Base-by-base conservation (phyloP, 2,888 invertebrate genomes). In the Monopis laevigella region DNA sequence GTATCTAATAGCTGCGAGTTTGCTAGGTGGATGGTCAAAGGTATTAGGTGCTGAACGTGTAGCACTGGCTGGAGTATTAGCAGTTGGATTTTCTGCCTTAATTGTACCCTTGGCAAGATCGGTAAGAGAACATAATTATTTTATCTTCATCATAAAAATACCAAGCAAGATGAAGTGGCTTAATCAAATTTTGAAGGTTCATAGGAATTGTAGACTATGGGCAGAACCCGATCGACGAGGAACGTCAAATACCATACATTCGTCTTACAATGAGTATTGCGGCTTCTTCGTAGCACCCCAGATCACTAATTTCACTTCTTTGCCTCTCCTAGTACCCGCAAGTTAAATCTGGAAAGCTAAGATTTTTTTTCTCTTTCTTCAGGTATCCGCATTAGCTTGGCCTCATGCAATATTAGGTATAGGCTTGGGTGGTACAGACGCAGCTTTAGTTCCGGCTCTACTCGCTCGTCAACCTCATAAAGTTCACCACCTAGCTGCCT, bases 341-440 rank as follows among this genome's bases (percentile, higher is more conserved):
- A n/a, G n/a, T n/a, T n/a, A n/a, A n/a, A n/a, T n/a, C n/a, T n/a
- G n/a, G n/a, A n/a, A n/a, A n/a, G n/a, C n/a, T n/a, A n/a, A n/a
- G n/a, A 14, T 34, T 14, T 10, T 8, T 8, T 34, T 17, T 18
- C 2, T 16, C 7, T 46, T 45, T 21, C 21, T 8, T 43, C 52
- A 64, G 59, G 59, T 69, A 50, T 45, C 51, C 26, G 54, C 46
- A 45, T 55, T 73, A 51, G 62, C 58, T 40, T 42, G 56, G 49
- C 68, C 77, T 55, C 81, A 82, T 65, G 54, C 55, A 53, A 53
- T 52, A 53, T 70, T 82, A 56, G 75, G 75, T 43, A 52, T 48
- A 44, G 51, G 73, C 67, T 48, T 69, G 69, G 47, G 52, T 60
- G 48, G 67, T 68, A 58, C 74, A 66, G 48, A 80, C 77, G 56